Percentiles rank a stretch among this genome's conserved stretches.
phyloP scores from a whole-genome alignment of 2,888 invertebrate species.

The Scaptodrosophila latifasciaeformis region DNA sequence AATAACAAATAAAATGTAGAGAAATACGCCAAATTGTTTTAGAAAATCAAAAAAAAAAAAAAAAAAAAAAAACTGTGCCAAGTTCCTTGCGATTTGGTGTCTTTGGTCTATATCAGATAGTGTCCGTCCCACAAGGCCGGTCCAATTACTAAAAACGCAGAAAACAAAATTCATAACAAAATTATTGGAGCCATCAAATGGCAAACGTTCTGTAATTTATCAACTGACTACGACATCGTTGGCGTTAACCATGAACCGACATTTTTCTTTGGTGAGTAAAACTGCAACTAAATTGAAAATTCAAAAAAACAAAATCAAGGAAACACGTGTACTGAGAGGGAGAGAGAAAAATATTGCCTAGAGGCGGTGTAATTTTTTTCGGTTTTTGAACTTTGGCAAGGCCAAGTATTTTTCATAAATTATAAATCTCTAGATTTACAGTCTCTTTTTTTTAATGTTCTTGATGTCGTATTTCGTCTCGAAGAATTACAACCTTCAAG shows the following conservation, averaged over 20 bases:
- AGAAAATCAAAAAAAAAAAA: too few relatives aligned
- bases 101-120: too few relatives aligned
- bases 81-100: constrained; percentile 68
- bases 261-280: constrained; percentile 28
- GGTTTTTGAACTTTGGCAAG: constrained; percentile 51
- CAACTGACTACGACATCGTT: constrained; percentile 20
- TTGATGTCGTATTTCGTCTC: not conserved
- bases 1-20: too few relatives aligned
- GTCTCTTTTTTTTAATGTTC: not conserved
- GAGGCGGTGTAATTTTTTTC: too few relatives aligned
- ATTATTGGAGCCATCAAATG: constrained; percentile 54
- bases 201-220: constrained; percentile 42
- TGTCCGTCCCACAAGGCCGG: too few relatives aligned
- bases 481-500: constrained; percentile 19
- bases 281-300: too few relatives aligned
- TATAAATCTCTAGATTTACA: constrained; percentile 19
- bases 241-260: constrained; percentile 16
- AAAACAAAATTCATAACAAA: constrained; percentile 34
- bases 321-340: constrained; percentile 10
- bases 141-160: not conserved
- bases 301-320: constrained; percentile 13
- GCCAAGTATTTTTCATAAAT: constrained; percentile 22
- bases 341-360: too few relatives aligned
- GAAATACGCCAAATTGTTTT: too few relatives aligned
- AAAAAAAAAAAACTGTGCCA: constrained; percentile 64